phyloP scores from a whole-genome alignment of 37 sponge, comb jelly and placozoan species.

The Oopsacas minuta region DNA sequence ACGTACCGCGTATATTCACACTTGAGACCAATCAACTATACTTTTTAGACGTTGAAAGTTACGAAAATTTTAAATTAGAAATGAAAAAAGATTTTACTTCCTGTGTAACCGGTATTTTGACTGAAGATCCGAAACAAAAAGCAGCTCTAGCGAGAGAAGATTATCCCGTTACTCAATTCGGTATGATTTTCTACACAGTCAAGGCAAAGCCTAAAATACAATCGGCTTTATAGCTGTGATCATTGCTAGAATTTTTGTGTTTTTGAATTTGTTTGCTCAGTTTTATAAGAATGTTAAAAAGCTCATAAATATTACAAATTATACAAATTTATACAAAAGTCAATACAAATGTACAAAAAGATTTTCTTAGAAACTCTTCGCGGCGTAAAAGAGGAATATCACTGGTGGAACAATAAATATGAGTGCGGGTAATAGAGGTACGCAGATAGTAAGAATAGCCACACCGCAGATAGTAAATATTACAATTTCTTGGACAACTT shows the following conservation, averaged over 20 bases:
- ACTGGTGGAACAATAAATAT: neutral
- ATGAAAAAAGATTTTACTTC: slow-evolving; percentile 10
- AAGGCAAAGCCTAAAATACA: slow-evolving; percentile 5
- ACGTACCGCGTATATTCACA: slow-evolving; percentile 6
- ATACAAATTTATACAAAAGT: neutral
- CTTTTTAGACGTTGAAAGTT: neutral
- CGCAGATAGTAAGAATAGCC: neutral
- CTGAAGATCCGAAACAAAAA: neutral
- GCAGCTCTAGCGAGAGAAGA: neutral
- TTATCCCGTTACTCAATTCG: neutral
- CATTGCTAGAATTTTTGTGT: neutral
- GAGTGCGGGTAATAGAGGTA: neutral
- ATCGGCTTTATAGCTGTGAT: neutral
- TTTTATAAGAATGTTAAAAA: neutral
- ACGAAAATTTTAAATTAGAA: neutral
- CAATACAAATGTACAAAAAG: neutral
- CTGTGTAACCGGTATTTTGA: neutral
- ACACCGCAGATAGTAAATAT: neutral
- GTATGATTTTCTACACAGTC: slow-evolving; percentile 1
- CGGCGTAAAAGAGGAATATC: neutral
- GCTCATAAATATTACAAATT: neutral
- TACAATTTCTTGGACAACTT: neutral
- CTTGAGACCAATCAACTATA: neutral
- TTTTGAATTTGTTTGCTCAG: neutral
- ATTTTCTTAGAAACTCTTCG: neutral